Conservation (phyloP, 2,888 invertebrate species). For the Melanostoma scalare region DNA sequence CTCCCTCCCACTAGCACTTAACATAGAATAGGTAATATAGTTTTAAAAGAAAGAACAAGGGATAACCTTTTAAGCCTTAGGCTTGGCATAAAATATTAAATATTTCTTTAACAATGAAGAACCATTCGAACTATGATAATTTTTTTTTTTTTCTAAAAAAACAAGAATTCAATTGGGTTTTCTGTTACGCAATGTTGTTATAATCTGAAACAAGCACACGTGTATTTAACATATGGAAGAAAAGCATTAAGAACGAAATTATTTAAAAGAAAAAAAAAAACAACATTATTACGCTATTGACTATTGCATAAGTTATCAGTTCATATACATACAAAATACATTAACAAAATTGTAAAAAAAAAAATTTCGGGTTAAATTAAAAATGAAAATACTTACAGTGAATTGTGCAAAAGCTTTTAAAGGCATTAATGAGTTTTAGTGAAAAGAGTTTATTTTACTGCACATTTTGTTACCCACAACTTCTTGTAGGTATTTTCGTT, state of each 20-base stretch:
- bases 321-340: slow-evolving; percentile 16
- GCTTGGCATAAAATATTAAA: slow-evolving; percentile 62
- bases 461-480: neutral
- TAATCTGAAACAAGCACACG: no score
- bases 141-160: slow-evolving; percentile 22
- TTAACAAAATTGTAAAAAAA: slow-evolving; percentile 18
- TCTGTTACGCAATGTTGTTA: no score
- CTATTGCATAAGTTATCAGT: slow-evolving; percentile 57
- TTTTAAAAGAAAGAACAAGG: slow-evolving; percentile 38
- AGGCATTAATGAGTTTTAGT: neutral
- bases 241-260: slow-evolving; percentile 3
- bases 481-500: slow-evolving; percentile 42
- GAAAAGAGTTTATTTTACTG: neutral
- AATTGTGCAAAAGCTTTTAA: neutral
- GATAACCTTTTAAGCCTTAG: slow-evolving; percentile 44
- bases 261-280: slow-evolving; percentile 56
- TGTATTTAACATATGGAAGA: no score
- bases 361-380: slow-evolving; percentile 17
- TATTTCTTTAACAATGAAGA: slow-evolving; percentile 44
- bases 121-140: neutral
- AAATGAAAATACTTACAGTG: slow-evolving; percentile 35
- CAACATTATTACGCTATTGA: slow-evolving; percentile 53
- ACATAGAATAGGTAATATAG: slow-evolving; percentile 50
- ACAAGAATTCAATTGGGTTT: slow-evolving; percentile 10
- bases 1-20: slow-evolving; percentile 32